These are phyloP conservation scores for Cottus gobio DNA, from an alignment of 2,113 vertebrate genomes.

Conservation along the genomic window DNA sequence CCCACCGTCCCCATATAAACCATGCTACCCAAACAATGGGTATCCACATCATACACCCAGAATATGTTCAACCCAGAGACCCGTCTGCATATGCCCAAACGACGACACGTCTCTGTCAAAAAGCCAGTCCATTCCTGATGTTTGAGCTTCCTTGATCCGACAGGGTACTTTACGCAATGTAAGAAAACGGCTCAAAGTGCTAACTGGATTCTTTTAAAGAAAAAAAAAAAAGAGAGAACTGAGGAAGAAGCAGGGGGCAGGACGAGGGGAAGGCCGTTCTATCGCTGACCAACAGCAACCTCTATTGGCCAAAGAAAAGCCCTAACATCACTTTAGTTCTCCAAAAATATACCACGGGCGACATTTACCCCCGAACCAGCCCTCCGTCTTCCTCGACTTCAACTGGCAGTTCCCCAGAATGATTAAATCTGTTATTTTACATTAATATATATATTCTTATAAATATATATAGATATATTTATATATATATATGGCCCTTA, in stretches of 20 bases:
- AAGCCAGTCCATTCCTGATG: constrained; percentile 55
- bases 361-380: constrained; percentile 35
- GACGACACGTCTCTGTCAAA: constrained; percentile 30
- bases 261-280: constrained; percentile 53
- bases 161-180: constrained; percentile 60
- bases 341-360: constrained; percentile 66
- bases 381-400: constrained; percentile 57
- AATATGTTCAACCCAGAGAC: constrained; percentile 19
- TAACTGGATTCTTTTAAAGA: constrained; percentile 74
- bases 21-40: constrained; percentile 43
- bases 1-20: constrained; percentile 26
- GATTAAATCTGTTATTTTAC: constrained; percentile 82
- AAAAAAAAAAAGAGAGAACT: constrained; percentile 29
- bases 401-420: constrained; percentile 73
- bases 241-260: constrained; percentile 53
- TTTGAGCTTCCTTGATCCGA: constrained; percentile 60
- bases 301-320: constrained; percentile 72
- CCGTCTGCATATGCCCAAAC: constrained; percentile 55
- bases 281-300: constrained; percentile 73
- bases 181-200: constrained; percentile 80
- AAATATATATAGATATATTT: constrained; percentile 82
- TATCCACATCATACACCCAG: constrained; percentile 20
- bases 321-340: constrained; percentile 59
- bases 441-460: constrained; percentile 80
- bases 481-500: constrained; percentile 84